Evolutionary conservation across 2,113 vertebrate species (phyloP).

Genomic region (Hiodon tergisus): DNA sequence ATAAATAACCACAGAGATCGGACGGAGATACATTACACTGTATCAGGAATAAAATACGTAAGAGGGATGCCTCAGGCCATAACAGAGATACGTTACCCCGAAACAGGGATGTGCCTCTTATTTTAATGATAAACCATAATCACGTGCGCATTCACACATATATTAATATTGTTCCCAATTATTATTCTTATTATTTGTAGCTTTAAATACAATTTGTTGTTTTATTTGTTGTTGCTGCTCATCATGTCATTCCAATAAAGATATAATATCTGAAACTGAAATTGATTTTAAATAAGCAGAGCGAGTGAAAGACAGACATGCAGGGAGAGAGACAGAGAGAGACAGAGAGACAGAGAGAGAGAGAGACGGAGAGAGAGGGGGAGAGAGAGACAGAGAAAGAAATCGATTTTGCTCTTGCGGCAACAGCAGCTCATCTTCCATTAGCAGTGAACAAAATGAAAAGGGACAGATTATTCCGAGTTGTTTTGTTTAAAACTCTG

Average conservation of each 20-base stretch:
- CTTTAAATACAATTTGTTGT: too few species aligned
- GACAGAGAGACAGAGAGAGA: neutral
- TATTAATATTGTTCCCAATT: neutral
- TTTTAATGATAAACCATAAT: neutral
- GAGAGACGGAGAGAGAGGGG: neutral
- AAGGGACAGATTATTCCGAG: conserved; percentile 28
- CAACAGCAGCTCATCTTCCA: conserved; percentile 9
- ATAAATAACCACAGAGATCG: too few species aligned
- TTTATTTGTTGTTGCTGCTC: neutral
- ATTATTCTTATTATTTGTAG: too few species aligned
- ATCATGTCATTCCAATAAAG: neutral
- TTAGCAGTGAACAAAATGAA: conserved; percentile 26
- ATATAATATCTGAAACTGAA: conserved; percentile 9
- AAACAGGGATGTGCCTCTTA: too few species aligned
- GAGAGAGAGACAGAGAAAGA: conserved; percentile 11
- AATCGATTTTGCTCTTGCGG: conserved; percentile 18
- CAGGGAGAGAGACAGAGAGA: neutral
- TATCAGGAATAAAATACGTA: too few species aligned
- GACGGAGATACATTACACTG: too few species aligned
- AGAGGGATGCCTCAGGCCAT: too few species aligned
- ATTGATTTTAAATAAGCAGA: conserved; percentile 12
- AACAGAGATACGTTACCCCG: neutral
- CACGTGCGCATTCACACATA: neutral
- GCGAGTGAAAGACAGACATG: conserved; percentile 1
- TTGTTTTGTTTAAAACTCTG: conserved; percentile 22